Conservation (phyloP, 2,888 invertebrate genomes). For the Ferdinandea cuprea region DNA sequence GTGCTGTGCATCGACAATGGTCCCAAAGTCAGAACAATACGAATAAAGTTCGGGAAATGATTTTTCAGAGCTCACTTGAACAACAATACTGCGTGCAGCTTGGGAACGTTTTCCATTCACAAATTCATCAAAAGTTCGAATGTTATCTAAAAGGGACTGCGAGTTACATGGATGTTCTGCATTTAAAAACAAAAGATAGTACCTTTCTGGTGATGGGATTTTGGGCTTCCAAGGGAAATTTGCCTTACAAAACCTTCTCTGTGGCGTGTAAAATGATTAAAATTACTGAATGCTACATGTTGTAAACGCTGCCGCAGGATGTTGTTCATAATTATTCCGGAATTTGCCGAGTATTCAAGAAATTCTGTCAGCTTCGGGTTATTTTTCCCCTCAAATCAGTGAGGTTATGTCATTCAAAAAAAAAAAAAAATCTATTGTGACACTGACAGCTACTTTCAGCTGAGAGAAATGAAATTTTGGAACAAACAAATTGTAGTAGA, state of each 20-base stretch:
- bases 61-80: slow-evolving; percentile 89
- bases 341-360: slow-evolving; percentile 29
- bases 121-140: slow-evolving; percentile 84
- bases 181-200: slow-evolving; percentile 40
- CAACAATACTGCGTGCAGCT: slow-evolving; percentile 88
- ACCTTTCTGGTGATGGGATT: slow-evolving; percentile 56
- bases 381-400: slow-evolving; percentile 32
- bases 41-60: slow-evolving; percentile 87
- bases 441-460: slow-evolving; percentile 37
- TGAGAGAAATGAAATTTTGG: background rate
- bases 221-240: slow-evolving; percentile 37
- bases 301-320: slow-evolving; percentile 61
- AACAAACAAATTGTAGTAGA: slow-evolving; percentile 33
- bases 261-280: slow-evolving; percentile 14
- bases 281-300: slow-evolving; percentile 37
- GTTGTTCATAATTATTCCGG: slow-evolving; percentile 56
- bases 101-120: slow-evolving; percentile 86
- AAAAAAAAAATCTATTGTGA: no score
- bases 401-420: slow-evolving; percentile 61
- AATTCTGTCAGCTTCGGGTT: slow-evolving; percentile 1
- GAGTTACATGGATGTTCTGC: background rate
- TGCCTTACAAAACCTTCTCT: slow-evolving; percentile 5
- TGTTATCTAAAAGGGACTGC: slow-evolving; percentile 36
- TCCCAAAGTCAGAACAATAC: slow-evolving; percentile 88
- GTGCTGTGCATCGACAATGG: slow-evolving; percentile 87